Percentiles rank a stretch among this genome's conserved stretches.
phyloP scores from a whole-genome alignment of 2,797 vertebrate genomes.

The Cercopithecus hamlyni region DNA sequence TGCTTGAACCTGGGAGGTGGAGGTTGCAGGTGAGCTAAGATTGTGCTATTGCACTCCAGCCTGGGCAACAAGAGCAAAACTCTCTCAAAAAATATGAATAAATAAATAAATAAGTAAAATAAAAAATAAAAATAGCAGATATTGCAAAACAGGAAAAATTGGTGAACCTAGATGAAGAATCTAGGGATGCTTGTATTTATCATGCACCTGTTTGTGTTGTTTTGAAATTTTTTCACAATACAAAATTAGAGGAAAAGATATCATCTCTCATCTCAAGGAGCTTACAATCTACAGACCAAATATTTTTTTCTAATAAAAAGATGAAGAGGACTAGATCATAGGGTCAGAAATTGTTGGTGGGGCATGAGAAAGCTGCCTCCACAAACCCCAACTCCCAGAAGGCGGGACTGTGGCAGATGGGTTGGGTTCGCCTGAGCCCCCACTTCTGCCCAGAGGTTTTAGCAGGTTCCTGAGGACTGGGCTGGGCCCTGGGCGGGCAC shows the following conservation, averaged over 20 bases:
- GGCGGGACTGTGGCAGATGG: accelerated
- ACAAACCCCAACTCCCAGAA: background rate
- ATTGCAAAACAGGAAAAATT: background rate
- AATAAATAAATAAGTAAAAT: no score
- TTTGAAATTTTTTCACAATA: background rate
- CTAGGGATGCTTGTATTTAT: background rate
- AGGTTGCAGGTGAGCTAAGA: no score
- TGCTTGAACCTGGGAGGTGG: no score
- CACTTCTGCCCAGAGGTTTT: background rate
- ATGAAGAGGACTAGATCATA: background rate
- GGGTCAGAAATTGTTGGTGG: background rate
- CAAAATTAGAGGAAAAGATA: background rate
- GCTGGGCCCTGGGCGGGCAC: background rate
- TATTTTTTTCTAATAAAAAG: background rate
- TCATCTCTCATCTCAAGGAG: background rate
- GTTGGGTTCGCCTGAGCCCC: background rate
- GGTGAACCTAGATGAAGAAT: background rate
- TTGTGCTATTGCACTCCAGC: no score
- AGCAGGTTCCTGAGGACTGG: background rate
- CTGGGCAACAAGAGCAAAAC: no score
- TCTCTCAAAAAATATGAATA: no score
- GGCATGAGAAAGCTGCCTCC: accelerated
- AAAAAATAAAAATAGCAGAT: background rate
- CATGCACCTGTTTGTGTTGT: background rate
- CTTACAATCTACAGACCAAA: background rate